Percentiles rank a stretch among this genome's conserved stretches.
These are phyloP conservation scores for Chionoecetes opilio DNA, from an alignment of 1,140 invertebrate species.

Conservation along the genomic window DNA sequence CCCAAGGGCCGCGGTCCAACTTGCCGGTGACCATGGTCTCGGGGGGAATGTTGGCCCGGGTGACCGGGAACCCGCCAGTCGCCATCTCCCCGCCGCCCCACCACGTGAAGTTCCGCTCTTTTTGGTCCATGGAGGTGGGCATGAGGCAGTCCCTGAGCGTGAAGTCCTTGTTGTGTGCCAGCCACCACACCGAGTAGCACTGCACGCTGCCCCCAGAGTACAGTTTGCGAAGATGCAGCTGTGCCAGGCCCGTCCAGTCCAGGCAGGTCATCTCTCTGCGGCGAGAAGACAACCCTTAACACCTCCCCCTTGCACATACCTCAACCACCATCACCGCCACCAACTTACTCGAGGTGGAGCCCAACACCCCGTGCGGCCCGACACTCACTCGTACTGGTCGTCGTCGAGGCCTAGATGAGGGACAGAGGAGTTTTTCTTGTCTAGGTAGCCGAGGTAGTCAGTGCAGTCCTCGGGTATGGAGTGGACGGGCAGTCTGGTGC, in stretches of 20 bases:
- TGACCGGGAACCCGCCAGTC: conserved; percentile 71
- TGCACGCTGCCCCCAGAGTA: conserved; percentile 61
- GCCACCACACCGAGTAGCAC: conserved; percentile 79
- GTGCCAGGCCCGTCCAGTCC: conserved; percentile 75
- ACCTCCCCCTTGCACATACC: neutral
- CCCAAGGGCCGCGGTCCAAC: conserved; percentile 66
- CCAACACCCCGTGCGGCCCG: neutral
- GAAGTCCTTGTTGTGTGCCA: conserved; percentile 58
- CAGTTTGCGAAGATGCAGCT: conserved; percentile 67
- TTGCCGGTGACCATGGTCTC: conserved; percentile 71
- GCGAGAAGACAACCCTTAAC: neutral
- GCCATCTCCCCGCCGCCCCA: conserved; percentile 79
- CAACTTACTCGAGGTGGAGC: neutral
- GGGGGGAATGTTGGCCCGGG: conserved; percentile 58
- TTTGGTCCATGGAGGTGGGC: neutral
- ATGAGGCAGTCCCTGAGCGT: conserved; percentile 71
- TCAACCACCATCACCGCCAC: neutral
- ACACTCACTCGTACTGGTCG: conserved; percentile 67
- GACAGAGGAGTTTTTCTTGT: conserved; percentile 51
- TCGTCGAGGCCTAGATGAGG: neutral
- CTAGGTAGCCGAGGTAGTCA: conserved; percentile 70
- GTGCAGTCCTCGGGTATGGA: conserved; percentile 78
- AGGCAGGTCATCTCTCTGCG: conserved; percentile 71
- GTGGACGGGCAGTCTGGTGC: conserved; percentile 37
- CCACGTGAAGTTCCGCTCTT: conserved; percentile 68